These are phyloP conservation scores for Xanthorhoe designata DNA, from an alignment of 2,888 invertebrate genomes.

Conservation along the genomic window DNA sequence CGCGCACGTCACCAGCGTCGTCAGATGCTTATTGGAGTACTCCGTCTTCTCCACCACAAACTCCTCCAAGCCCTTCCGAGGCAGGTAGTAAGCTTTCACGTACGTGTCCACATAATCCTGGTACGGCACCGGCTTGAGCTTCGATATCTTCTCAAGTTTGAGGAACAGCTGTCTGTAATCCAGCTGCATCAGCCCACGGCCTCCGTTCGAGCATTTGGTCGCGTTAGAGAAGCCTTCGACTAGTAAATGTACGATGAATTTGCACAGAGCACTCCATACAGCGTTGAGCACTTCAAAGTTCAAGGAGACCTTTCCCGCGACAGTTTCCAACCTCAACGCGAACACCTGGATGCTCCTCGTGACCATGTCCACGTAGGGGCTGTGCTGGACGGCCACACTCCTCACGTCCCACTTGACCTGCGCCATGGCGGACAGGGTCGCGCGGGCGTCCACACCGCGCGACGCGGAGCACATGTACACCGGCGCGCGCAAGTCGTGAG, in stretches of 20 bases:
- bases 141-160: slow-evolving; percentile 94
- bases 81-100: slow-evolving; percentile 98
- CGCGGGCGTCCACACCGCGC: slow-evolving; percentile 91
- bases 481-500: slow-evolving; percentile 91
- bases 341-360: slow-evolving; percentile 91
- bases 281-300: slow-evolving; percentile 88
- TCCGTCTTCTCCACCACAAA: slow-evolving; percentile 95
- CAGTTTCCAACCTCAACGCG: slow-evolving; percentile 90
- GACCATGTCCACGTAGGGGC: slow-evolving; percentile 93
- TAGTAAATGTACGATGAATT: slow-evolving; percentile 93
- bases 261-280: slow-evolving; percentile 95
- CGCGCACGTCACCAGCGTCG: slow-evolving; percentile 93
- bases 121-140: slow-evolving; percentile 93
- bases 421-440: slow-evolving; percentile 93
- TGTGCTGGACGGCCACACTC: slow-evolving; percentile 97
- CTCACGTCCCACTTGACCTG: slow-evolving; percentile 98
- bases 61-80: slow-evolving; percentile 93
- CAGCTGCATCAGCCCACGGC: slow-evolving; percentile 98
- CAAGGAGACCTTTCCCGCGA: slow-evolving; percentile 89
- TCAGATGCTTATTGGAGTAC: slow-evolving; percentile 95
- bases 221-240: slow-evolving; percentile 97
- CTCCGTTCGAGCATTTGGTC: slow-evolving; percentile 97
- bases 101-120: slow-evolving; percentile 96
- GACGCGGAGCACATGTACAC: slow-evolving; percentile 95
- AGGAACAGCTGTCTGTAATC: slow-evolving; percentile 98